Evolutionary conservation across 2,113 vertebrate species (phyloP).

Genomic region (Tringa solitaria): DNA sequence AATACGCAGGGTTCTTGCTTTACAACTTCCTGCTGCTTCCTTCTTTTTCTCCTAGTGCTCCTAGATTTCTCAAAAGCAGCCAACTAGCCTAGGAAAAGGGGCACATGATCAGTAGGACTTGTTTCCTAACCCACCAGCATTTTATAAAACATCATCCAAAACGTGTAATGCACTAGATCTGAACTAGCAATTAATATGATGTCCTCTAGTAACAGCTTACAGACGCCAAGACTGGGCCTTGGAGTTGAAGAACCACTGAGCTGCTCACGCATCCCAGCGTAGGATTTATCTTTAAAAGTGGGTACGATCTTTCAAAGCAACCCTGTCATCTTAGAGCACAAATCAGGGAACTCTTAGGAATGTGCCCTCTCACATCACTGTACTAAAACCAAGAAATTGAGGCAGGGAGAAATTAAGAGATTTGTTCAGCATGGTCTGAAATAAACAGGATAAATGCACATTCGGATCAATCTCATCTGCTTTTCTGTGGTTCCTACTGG

Average conservation of each 20-base stretch:
- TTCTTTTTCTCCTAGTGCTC: neutral
- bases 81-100: neutral
- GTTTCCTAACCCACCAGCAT: neutral
- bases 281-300: neutral
- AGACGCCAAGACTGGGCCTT: accelerated
- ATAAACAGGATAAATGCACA: neutral
- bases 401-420: neutral
- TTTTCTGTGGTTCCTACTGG: neutral
- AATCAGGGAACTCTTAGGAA: neutral
- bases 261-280: neutral
- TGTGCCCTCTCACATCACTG: accelerated
- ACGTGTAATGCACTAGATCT: neutral
- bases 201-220: neutral
- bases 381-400: neutral
- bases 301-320: neutral
- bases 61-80: neutral
- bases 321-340: neutral
- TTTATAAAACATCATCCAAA: neutral
- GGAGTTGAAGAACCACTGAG: neutral
- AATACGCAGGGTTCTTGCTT: accelerated
- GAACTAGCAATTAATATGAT: neutral
- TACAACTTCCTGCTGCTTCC: neutral
- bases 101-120: neutral
- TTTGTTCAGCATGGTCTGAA: neutral
- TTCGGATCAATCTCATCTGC: neutral